phyloP scores from a whole-genome alignment of 1,140 invertebrate species.

The Papilio polytes region DNA sequence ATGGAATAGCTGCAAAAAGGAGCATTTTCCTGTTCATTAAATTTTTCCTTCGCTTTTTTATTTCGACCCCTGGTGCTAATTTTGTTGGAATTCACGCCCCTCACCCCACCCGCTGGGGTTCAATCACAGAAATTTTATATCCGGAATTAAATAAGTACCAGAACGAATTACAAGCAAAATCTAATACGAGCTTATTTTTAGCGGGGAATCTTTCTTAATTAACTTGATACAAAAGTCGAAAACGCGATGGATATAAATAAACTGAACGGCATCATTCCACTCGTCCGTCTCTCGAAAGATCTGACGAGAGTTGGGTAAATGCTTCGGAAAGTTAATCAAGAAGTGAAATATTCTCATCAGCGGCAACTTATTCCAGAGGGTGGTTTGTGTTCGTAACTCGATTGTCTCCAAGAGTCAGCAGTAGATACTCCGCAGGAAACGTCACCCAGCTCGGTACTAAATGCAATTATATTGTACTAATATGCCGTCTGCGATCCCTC shows the following conservation, averaged over 20 bases:
- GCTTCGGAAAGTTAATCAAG: slow-evolving; percentile 65
- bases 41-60: slow-evolving; percentile 84
- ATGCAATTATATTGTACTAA: slow-evolving; percentile 81
- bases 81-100: slow-evolving; percentile 85
- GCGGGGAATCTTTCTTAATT: slow-evolving; percentile 72
- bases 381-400: slow-evolving; percentile 80
- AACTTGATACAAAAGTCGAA: slow-evolving; percentile 58
- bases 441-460: slow-evolving; percentile 78
- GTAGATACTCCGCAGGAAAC: slow-evolving; percentile 73
- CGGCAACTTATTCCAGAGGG: slow-evolving; percentile 73
- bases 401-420: slow-evolving; percentile 79
- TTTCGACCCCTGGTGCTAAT: slow-evolving; percentile 85
- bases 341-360: slow-evolving; percentile 75
- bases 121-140: slow-evolving; percentile 85
- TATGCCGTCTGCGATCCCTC: slow-evolving; percentile 79
- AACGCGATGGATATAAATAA: slow-evolving; percentile 2
- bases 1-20: slow-evolving; percentile 84
- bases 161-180: slow-evolving; percentile 78
- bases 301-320: slow-evolving; percentile 51
- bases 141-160: slow-evolving; percentile 85
- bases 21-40: slow-evolving; percentile 85
- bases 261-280: slow-evolving; percentile 42
- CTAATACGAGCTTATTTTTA: slow-evolving; percentile 80
- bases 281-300: slow-evolving; percentile 33
- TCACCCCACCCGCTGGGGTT: slow-evolving; percentile 79